Evolutionary conservation across 1,140 invertebrate species (phyloP).

Genomic region (Hypsibius dujardini): DNA sequence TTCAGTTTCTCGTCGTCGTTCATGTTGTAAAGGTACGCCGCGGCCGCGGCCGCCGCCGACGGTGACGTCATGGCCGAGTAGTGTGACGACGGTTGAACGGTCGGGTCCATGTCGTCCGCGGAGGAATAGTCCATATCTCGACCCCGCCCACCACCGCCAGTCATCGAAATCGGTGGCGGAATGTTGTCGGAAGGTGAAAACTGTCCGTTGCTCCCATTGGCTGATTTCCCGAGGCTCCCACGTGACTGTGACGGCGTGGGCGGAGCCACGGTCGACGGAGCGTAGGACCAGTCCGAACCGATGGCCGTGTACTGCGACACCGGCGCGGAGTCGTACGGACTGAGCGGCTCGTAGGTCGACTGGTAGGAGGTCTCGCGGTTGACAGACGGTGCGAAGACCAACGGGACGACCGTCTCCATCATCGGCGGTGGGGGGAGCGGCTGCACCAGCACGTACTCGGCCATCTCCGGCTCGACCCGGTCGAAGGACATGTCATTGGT

Average conservation of each 20-base stretch:
- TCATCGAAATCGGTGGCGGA: too few relatives aligned
- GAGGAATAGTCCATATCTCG: neutral
- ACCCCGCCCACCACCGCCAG: neutral
- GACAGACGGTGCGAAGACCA: neutral
- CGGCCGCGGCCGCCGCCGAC: too few relatives aligned
- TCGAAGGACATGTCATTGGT: neutral
- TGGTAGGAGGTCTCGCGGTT: neutral
- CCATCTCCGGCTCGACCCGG: neutral
- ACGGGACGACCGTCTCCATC: neutral
- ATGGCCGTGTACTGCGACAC: neutral
- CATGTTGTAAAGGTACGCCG: neutral
- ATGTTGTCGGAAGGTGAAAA: too few relatives aligned
- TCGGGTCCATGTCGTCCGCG: neutral
- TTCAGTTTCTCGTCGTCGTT: constrained; percentile 6
- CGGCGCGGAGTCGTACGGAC: constrained; percentile 4
- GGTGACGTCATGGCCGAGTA: neutral
- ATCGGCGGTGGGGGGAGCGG: neutral
- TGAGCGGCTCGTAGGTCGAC: neutral
- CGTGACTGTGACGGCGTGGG: neutral
- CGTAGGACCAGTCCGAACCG: constrained; percentile 4
- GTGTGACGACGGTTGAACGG: neutral
- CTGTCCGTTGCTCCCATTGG: too few relatives aligned
- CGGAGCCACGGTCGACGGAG: neutral
- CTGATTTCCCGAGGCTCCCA: neutral
- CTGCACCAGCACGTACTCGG: neutral